These are phyloP conservation scores for Drosophila pruinosa DNA, from an alignment of 1,140 invertebrate genomes.

Conservation along the genomic window DNA sequence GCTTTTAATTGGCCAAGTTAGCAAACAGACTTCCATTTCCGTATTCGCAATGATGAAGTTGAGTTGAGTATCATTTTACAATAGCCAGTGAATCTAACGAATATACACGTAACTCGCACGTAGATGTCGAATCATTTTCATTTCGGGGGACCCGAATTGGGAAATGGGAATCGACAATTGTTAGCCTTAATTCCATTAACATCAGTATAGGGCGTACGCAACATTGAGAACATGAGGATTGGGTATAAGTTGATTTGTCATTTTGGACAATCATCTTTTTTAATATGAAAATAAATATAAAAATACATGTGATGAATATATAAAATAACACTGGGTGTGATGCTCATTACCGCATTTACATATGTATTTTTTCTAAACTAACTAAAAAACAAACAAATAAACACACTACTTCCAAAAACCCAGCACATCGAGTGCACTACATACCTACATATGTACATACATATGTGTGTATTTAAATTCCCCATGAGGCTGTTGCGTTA, in stretches of 20 bases:
- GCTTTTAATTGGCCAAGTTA: no score
- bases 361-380: slow-evolving; percentile 30
- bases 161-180: neutral
- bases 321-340: neutral
- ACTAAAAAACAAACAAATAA: slow-evolving; percentile 38
- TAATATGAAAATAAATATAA: slow-evolving; percentile 18
- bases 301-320: neutral
- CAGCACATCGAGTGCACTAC: no score
- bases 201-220: slow-evolving; percentile 59
- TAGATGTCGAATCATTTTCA: no score
- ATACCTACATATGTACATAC: neutral
- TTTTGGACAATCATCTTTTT: neutral
- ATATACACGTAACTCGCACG: no score
- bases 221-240: neutral
- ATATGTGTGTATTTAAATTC: slow-evolving; percentile 11
- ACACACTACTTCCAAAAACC: slow-evolving; percentile 17
- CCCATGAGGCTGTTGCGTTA: slow-evolving; percentile 41
- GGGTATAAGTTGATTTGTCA: neutral
- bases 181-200: slow-evolving; percentile 63
- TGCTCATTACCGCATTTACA: slow-evolving; percentile 7
- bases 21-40: no score
- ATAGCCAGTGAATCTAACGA: no score
- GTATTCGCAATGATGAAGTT: no score
- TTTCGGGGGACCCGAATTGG: no score
- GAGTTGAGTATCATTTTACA: no score